Conservation (phyloP, 2,888 invertebrate species). For the Pandemis heparana region DNA sequence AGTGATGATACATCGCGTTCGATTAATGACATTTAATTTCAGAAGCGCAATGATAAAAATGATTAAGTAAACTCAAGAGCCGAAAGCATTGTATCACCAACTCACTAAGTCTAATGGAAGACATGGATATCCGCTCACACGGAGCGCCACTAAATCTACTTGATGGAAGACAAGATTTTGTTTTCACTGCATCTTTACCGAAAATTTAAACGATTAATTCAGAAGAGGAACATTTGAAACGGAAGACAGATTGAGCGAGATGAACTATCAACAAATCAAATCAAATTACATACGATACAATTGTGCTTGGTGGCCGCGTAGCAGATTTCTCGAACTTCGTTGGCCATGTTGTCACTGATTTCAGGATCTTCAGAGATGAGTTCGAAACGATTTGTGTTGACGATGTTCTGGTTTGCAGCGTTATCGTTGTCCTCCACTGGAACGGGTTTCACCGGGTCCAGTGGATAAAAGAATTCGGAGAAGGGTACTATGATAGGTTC, state of each 20-base stretch:
- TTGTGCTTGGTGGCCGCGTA: conserved; percentile 68
- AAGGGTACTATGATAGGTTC: conserved; percentile 76
- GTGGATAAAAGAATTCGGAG: conserved; percentile 75
- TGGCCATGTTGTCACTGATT: conserved; percentile 85
- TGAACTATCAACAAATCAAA: conserved; percentile 63
- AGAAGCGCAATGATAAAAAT: conserved; percentile 49
- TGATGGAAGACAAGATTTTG: conserved; percentile 84
- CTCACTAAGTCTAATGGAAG: conserved; percentile 82
- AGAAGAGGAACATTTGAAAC: conserved; percentile 47
- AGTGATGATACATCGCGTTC: conserved; percentile 55
- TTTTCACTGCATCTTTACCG: conserved; percentile 77
- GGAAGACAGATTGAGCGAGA: conserved; percentile 52
- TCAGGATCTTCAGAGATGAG: conserved; percentile 72
- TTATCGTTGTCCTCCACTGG: conserved; percentile 76
- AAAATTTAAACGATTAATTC: conserved; percentile 54
- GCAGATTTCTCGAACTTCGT: conserved; percentile 85
- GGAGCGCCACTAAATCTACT: conserved; percentile 73
- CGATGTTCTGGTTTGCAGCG: conserved; percentile 78
- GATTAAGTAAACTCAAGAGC: conserved; percentile 55
- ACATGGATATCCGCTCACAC: conserved; percentile 64
- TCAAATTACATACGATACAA: conserved; percentile 78
- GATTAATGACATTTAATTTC: conserved; percentile 54
- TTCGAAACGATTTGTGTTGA: conserved; percentile 75
- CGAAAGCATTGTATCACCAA: conserved; percentile 54
- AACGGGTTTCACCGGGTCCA: conserved; percentile 75